Base-by-base conservation (phyloP, 2,888 invertebrate species). In the Ophion ellenae region DNA sequence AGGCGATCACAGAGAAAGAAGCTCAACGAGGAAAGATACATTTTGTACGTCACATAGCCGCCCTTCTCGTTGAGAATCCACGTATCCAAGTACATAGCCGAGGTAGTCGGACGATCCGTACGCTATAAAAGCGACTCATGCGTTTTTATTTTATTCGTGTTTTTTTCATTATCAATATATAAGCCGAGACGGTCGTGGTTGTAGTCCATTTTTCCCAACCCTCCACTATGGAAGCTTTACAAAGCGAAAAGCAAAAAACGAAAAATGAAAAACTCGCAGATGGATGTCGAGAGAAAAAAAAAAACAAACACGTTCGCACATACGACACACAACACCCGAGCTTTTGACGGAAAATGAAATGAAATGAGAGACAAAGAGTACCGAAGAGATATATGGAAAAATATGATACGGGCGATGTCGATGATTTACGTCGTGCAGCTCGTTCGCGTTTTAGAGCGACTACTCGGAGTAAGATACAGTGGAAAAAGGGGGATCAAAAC, bases 371-470 rank as follows among this genome's bases (percentile, higher is more conserved):
- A 71, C 36, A 63, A 28, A 59, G 5, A 76, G 11, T 69, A 9
- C 28, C 32, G n/a, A 71, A 57, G 36, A 66, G n/a, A 63, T 45
- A 67, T 11, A 14, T 61, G 14, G 47, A 63, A 47, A n/a, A 64
- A 17, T 66, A 63, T 77, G 81, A 81, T 59, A 83, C 83, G 81
- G 83, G 86, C 53, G 83, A 83, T 85, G 86, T 88, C 84, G 85
- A 86, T 85, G 82, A 64, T 76, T 85, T 85, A 87, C 83, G 82
- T 87, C 86, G 84, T 86, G 86, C 83, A 82, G 80, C 86, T 86
- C 86, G 86, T 86, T 63, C 73, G 81, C 82, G 81, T 61, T 74
- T 67, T 70, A 73, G 75, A 67, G 59, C 73, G 66, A 69, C 73
- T 84, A 17, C 53, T 24, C 76, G 67, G 20, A 66, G 66, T 61